A percentile compares a stretch with the other conserved stretches of the same genome.
Conservation (phyloP, 1,140 invertebrate species). For the Panagrolaimus sp. region DNA sequence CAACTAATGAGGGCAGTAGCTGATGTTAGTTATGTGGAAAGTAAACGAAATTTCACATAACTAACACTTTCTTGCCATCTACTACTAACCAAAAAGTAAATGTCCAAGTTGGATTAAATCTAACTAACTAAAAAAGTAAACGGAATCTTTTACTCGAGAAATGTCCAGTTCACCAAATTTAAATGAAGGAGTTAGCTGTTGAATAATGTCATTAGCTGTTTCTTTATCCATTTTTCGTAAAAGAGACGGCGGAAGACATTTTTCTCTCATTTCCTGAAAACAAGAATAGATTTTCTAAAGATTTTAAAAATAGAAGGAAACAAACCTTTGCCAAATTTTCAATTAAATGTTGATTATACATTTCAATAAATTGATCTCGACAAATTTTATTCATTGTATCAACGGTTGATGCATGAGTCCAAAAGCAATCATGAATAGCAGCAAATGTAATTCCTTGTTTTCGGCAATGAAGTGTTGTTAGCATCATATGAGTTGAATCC, state of each 20-base stretch:
- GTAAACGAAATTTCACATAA: too few species aligned
- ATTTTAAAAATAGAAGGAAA: conserved; percentile 25
- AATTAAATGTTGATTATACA: conserved; percentile 86
- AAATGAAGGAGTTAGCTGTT: conserved; percentile 31
- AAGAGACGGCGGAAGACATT: neutral
- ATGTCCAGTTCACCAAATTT: conserved; percentile 47
- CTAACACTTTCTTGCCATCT: too few species aligned
- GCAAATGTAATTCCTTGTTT: conserved; percentile 77
- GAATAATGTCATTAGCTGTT: conserved; percentile 4
- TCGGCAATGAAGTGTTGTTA: conserved; percentile 82
- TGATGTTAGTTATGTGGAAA: too few species aligned
- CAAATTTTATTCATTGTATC: conserved; percentile 86
- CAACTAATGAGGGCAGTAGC: too few species aligned
- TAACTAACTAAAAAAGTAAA: conserved; percentile 51
- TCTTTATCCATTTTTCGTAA: neutral
- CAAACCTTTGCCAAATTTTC: conserved; percentile 70
- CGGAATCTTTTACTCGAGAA: conserved; percentile 41
- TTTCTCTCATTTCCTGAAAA: neutral
- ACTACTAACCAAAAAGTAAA: too few species aligned
- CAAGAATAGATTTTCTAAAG: conserved; percentile 18
- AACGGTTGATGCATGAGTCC: conserved; percentile 87
- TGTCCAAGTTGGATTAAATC: too few species aligned
- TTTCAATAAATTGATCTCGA: conserved; percentile 85
- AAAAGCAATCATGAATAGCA: conserved; percentile 97
- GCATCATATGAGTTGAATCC: conserved; percentile 98